Base-by-base conservation (phyloP, 2,888 invertebrate species). In the Belgica antarctica region DNA sequence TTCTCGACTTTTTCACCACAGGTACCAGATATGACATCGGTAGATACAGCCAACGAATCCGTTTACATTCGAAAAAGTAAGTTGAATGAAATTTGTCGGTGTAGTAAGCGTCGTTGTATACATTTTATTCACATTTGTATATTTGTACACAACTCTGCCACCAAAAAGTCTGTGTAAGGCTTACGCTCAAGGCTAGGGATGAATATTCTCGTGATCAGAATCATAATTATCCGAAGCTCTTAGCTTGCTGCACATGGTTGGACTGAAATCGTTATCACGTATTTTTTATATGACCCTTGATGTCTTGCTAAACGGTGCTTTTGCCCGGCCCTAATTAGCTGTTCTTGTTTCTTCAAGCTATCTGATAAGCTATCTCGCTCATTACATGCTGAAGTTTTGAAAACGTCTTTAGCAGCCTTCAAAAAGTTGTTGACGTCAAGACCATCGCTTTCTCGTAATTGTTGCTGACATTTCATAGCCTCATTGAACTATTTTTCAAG, bases 401-500 rank as follows among this genome's bases (percentile, higher is more conserved):
- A 83, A 83, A 1, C 83, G 80, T 76, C 91, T 89, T 72, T 85
- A 82, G 75, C 88, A 93, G 12, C 90, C 93, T 77, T 90, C 89
- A 89, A 81, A 34, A 82, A 78, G 62, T 84, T 80, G 72, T 87
- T 76, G 12, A 86, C 85, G 76, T 83, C 82, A 19, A 92, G 82
- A 0, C 86, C 83, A 0, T 73, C 72, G 62, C 89, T 0, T 77
- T 77, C 47, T 79, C 78, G 83, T 89, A 94, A 0, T 77, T 77
- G 0, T 81, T 76, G 34, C 85, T 83, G 76, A 89, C 89, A 92
- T 10, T 84, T 79, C 72, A 94, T 81, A 7, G 1, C 92, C 86
- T 92, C 93, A 94, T 31, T 83, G 80, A 27, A 88, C 82, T 70
- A 81, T 82, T 85, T 92, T 93, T 73, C 89, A 85, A 15, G 92